phyloP scores from a whole-genome alignment of 2,888 invertebrate genomes.

The Camponotus fellah region DNA sequence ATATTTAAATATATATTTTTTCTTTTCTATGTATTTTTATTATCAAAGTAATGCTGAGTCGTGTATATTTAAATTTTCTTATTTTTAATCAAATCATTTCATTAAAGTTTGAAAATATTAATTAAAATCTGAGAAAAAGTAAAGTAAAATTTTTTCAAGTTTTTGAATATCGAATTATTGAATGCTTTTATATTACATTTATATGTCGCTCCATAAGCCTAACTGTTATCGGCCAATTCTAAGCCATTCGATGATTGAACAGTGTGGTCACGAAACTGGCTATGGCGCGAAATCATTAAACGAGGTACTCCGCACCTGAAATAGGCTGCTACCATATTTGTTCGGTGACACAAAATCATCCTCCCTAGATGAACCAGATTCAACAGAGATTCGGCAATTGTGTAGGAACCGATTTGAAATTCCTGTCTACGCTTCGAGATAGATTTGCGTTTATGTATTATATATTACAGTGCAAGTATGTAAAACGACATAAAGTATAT shows the following conservation, averaged over 20 bases:
- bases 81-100: neutral
- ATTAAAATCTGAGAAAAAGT: neutral
- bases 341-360: conserved; percentile 38
- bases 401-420: conserved; percentile 2
- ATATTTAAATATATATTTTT: neutral
- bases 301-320: conserved; percentile 39
- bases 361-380: conserved; percentile 39
- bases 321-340: conserved; percentile 63
- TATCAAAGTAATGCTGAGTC: neutral
- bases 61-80: neutral
- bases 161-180: neutral
- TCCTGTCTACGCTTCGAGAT: neutral
- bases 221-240: conserved; percentile 41
- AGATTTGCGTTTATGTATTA: neutral
- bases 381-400: conserved; percentile 60
- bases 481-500: conserved; percentile 36
- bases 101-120: neutral
- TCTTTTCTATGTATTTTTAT: neutral
- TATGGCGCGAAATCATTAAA: conserved; percentile 58
- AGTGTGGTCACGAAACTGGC: conserved; percentile 57
- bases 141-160: neutral
- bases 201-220: neutral
- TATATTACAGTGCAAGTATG: conserved; percentile 9
- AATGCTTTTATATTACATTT: neutral
- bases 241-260: conserved; percentile 54